Conservation (phyloP, 2,797 vertebrate genomes). For the Peromyscus aztecus region DNA sequence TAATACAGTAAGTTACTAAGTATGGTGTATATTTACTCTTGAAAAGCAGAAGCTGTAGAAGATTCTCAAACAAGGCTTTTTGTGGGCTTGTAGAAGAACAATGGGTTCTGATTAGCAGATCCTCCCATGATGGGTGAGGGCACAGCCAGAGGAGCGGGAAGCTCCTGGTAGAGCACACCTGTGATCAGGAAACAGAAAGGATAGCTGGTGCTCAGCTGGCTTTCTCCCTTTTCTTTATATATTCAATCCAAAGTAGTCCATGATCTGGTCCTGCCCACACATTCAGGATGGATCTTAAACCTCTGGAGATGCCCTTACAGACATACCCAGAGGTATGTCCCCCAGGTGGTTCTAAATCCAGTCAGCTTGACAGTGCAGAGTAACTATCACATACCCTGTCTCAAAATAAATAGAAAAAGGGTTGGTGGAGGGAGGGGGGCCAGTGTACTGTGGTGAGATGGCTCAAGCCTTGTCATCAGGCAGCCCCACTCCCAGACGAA, state of each 20-base stretch:
- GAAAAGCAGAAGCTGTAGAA: constrained; percentile 24
- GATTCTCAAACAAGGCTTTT: constrained; percentile 9
- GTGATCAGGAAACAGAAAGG: neutral
- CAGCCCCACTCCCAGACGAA: neutral
- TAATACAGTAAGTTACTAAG: constrained; percentile 14
- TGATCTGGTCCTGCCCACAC: neutral
- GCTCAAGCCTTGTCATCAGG: neutral
- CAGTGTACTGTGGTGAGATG: neutral
- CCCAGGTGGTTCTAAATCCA: neutral
- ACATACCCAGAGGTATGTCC: neutral
- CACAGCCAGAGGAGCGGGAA: no score
- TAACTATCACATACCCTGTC: neutral
- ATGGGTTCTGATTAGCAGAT: neutral
- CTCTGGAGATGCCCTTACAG: neutral
- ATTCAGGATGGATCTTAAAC: neutral
- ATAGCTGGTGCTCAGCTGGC: neutral
- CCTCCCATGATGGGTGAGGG: neutral
- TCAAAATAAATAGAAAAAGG: neutral
- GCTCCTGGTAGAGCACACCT: neutral
- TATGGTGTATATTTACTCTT: neutral
- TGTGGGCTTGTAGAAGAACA: constrained; percentile 8
- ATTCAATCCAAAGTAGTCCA: neutral
- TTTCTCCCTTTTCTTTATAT: neutral
- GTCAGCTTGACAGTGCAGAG: neutral
- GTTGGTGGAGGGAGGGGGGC: neutral